Evolutionary conservation across 2,888 invertebrate genomes (phyloP), one percentile per base, ranked within the genome.

Genomic region (Lathronympha strigana): DNA sequence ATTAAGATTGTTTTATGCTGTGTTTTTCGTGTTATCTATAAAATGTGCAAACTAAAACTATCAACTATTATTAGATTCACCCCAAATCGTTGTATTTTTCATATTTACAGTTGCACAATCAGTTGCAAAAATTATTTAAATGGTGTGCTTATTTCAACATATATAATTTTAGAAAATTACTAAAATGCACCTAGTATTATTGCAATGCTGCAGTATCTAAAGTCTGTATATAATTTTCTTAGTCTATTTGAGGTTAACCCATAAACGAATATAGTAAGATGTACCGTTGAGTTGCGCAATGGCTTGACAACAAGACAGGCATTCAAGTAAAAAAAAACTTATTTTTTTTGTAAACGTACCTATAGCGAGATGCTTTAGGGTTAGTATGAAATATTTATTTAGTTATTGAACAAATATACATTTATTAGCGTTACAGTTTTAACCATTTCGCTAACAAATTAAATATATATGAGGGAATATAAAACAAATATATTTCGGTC

Each of bases 141-240:
- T 21, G 25, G n/a, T 4, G 8, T 5, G 31, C 31, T 36, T 51
- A 51, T 51, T 51, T 45, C 36, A 43, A 13, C 40, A 43, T n/a
- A 4, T 25, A 33, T 45, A 43, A 58, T 58, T 36, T 25, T 6
- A 51, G 51, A 45, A 58, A 64, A 58, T 64, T 58, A 33, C 63
- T 54, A 33, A 54, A 54, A 54, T 21, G 45, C 33, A n/a, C n/a
- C 11, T 23, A 15, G 19, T 31, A 61, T 51, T 61, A 13, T n/a
- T 31, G 50, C 40, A n/a, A n/a, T 45, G 17, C n/a, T 31, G 50
- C 38, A 31, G 36, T 33, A 45, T 15, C 28, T 31, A 28, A 33
- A 62, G 19, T 31, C 11, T 3, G 45, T 17, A 11, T 28, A 60
- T 53, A 28, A 45, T 64, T 64, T 45, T 45, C 19, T 62, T 45